A percentile compares a stretch with the other conserved stretches of the same genome.
Conservation (phyloP, 2,888 invertebrate species). For the Falcaria lacertinaria region DNA sequence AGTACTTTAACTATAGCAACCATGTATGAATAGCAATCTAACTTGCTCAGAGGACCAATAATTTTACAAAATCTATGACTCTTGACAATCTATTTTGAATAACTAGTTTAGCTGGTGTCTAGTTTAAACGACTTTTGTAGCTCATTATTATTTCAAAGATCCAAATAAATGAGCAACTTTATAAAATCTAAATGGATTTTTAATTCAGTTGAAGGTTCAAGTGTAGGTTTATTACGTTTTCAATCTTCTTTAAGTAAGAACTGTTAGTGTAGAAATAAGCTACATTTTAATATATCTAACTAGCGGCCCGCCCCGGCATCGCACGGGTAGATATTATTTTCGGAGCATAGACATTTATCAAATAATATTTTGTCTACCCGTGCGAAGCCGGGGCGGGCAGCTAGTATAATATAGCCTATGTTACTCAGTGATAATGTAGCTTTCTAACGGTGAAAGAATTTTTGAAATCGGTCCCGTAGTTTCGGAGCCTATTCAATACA, state of each 20-base stretch:
- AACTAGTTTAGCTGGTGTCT: neutral
- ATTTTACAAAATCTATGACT: neutral
- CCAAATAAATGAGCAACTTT: too few relatives aligned
- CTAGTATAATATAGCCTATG: too few relatives aligned
- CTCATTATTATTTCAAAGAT: neutral
- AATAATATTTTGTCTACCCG: too few relatives aligned
- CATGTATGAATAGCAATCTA: neutral
- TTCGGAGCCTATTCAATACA: too few relatives aligned
- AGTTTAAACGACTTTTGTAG: neutral
- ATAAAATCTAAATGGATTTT: neutral
- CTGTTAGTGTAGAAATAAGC: neutral
- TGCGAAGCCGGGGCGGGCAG: too few relatives aligned
- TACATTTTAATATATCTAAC: neutral
- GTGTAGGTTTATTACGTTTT: neutral
- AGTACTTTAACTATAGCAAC: too few relatives aligned
- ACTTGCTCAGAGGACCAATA: neutral
- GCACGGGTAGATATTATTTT: too few relatives aligned
- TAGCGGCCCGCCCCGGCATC: too few relatives aligned
- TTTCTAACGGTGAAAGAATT: too few relatives aligned
- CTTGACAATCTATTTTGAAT: neutral
- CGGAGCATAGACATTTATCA: too few relatives aligned
- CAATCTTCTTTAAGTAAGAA: neutral
- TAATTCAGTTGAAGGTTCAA: neutral
- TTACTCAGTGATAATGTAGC: too few relatives aligned
- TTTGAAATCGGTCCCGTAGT: too few relatives aligned